These are phyloP conservation scores for Noctua pronuba DNA, from an alignment of 2,888 invertebrate species.

Conservation along the genomic window DNA sequence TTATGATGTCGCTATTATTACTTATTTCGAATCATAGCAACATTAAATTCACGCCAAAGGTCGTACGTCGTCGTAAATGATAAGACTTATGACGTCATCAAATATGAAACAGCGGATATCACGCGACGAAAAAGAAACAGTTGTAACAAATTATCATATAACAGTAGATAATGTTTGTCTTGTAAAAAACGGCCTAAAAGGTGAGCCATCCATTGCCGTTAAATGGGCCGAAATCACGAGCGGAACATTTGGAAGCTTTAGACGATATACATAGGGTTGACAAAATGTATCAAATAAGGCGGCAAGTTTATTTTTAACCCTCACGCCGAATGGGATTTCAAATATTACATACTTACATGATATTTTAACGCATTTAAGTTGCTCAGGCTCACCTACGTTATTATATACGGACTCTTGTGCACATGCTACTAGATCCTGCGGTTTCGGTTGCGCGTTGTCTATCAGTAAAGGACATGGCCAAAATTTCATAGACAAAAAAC, in stretches of 20 bases:
- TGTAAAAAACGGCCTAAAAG: slow-evolving; percentile 63
- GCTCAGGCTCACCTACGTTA: background rate
- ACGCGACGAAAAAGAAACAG: slow-evolving; percentile 27
- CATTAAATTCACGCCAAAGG: background rate
- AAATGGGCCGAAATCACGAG: slow-evolving; percentile 69
- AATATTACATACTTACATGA: background rate
- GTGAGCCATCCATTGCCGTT: slow-evolving; percentile 62
- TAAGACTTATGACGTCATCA: background rate
- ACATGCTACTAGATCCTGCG: background rate
- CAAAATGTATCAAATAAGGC: background rate
- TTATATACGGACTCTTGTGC: background rate
- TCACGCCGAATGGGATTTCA: background rate
- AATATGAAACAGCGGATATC: slow-evolving; percentile 19
- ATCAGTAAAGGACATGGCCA: no score
- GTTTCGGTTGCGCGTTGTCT: background rate
- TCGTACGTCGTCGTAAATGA: no score
- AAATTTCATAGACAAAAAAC: no score
- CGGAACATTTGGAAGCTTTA: slow-evolving; percentile 45
- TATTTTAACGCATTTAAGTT: no score
- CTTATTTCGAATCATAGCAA: background rate
- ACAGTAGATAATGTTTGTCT: slow-evolving; percentile 54
- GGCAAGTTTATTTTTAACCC: background rate
- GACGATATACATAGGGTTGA: slow-evolving; percentile 51
- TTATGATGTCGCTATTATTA: background rate
- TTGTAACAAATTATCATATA: slow-evolving; percentile 45